Evolutionary conservation across 2,888 invertebrate species (phyloP).

Genomic region (Luperina nickerlii): DNA sequence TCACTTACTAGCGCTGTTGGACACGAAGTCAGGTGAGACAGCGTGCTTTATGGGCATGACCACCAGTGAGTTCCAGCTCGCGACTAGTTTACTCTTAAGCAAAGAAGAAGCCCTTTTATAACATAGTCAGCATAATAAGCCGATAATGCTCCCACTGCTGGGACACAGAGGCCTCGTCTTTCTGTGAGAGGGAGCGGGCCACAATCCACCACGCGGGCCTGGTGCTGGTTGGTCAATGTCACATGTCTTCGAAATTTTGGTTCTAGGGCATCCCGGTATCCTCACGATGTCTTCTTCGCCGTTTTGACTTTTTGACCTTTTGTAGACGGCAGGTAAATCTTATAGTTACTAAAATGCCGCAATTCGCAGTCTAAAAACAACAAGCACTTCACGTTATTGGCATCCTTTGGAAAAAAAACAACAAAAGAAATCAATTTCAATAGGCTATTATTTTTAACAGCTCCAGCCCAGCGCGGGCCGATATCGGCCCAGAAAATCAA

Average conservation of each 20-base stretch:
- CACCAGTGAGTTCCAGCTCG: too few species aligned
- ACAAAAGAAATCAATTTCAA: slow-evolving; percentile 2
- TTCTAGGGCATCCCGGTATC: background rate
- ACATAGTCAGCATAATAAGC: background rate
- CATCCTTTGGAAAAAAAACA: background rate
- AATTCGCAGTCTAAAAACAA: background rate
- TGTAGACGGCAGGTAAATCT: background rate
- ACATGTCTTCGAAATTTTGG: background rate
- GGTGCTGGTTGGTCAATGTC: background rate
- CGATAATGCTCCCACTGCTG: background rate
- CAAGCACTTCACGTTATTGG: background rate
- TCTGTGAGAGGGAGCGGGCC: background rate
- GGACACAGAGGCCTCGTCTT: background rate
- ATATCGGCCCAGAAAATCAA: too few species aligned
- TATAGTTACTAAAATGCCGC: background rate
- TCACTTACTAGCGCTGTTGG: too few species aligned
- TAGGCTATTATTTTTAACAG: slow-evolving; percentile 3
- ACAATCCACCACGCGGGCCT: background rate
- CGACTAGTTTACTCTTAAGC: too few species aligned
- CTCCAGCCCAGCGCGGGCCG: too few species aligned
- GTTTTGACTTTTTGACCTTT: background rate
- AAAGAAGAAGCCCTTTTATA: background rate
- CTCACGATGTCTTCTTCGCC: background rate
- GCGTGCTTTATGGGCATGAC: too few species aligned
- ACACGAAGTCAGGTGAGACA: too few species aligned